These are phyloP conservation scores for Thunnus maccoyii DNA, from an alignment of 2,113 vertebrate genomes.

Conservation along the genomic window DNA sequence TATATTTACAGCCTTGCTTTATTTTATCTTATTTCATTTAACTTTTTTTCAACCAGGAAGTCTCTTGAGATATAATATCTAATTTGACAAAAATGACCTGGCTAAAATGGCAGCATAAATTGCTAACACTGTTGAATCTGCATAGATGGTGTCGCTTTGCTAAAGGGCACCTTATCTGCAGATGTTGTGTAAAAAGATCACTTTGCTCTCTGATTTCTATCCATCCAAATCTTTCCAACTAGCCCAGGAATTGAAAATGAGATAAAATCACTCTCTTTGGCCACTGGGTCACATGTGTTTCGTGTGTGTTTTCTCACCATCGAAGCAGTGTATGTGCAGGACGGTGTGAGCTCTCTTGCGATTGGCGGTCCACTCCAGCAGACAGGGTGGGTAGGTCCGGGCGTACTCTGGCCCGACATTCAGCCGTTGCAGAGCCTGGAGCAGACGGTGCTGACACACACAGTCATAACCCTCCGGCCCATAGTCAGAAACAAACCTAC, in stretches of 20 bases:
- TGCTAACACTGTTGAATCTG: not conserved
- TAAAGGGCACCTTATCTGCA: slow-evolving; percentile 1
- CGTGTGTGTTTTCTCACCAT: slow-evolving; percentile 83
- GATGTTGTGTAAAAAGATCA: not conserved
- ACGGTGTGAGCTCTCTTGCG: slow-evolving; percentile 91
- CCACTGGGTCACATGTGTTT: not conserved
- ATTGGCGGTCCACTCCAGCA: slow-evolving; percentile 93
- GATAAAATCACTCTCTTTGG: not conserved
- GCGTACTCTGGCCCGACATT: slow-evolving; percentile 77
- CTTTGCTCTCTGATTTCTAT: not conserved
- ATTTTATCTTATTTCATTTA: not conserved
- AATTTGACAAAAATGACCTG: no score
- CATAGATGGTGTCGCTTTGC: not conserved
- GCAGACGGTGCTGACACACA: slow-evolving; percentile 94
- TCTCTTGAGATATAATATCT: not conserved
- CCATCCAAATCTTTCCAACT: not conserved
- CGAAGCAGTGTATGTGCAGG: slow-evolving; percentile 91
- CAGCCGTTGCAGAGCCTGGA: slow-evolving; percentile 89
- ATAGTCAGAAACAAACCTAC: slow-evolving; percentile 76
- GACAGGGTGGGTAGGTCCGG: slow-evolving; percentile 90
- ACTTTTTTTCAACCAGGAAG: not conserved
- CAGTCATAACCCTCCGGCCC: slow-evolving; percentile 91
- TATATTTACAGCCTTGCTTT: not conserved
- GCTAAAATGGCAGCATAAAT: not conserved
- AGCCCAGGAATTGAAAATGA: not conserved